Base-by-base conservation (phyloP, 1,140 invertebrate genomes). In the Olivierus martensii region DNA sequence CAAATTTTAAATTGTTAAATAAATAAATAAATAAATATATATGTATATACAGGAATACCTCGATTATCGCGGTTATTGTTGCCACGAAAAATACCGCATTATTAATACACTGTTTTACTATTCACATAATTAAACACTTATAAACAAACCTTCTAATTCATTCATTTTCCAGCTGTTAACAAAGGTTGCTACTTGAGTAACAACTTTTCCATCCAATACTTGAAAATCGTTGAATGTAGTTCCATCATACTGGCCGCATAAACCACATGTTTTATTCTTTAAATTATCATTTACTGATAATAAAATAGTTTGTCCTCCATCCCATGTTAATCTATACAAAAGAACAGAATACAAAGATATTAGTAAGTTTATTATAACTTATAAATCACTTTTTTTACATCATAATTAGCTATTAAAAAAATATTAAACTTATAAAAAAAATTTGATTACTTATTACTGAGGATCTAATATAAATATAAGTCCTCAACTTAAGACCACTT, bases 181-280 rank as follows among this genome's bases (percentile, higher is more conserved):
- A 58, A 84, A 78, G 11, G 71, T 71, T 68, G 62, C 28, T 74
- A 66, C 55, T 67, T 66, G 63, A 61, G 67, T 49, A 59, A 63
- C 55, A 55, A 46, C 34, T 58, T 62, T 28, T 2, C 78, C 77
- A 51, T 78, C 77, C 61, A 74, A 76, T 0, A 71, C 77, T 15
- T 68, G 65, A 39, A 87, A 73, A 66, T 92, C 87, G 61, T 88
- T 83, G 5, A 67, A 66, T 3, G 66, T 62, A 55, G 78, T 71
- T 0, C 82, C 82, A 67, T 91, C 82, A 50, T 87, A 72, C 4
- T 69, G 74, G 0, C 87, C 87, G 65, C 88, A 92, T 0, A 92
- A 67, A 43, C 88, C 88, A 56, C 76, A 75, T 0, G 84, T 84
- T 59, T 78, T 78, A 63, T 84, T 83, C 80, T 82, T 87, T 37